These are phyloP conservation scores for Coelopa frigida DNA, from an alignment of 1,140 invertebrate genomes.

Conservation along the genomic window DNA sequence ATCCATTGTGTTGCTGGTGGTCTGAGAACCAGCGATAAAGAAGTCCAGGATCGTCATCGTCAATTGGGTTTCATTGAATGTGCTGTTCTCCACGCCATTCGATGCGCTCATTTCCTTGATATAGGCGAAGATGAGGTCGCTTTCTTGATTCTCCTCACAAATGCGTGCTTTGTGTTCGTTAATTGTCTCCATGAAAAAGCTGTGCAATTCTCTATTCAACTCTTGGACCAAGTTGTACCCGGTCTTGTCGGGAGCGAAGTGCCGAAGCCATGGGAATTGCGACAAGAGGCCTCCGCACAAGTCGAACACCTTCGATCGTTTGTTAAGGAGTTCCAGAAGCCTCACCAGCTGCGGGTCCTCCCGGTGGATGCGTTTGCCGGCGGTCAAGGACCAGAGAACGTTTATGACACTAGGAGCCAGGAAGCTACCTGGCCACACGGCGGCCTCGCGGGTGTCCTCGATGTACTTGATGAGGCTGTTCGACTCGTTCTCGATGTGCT, in stretches of 20 bases:
- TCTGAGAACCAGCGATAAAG: slow-evolving; percentile 63
- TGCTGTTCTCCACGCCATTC: slow-evolving; percentile 26
- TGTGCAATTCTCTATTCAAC: slow-evolving; percentile 55
- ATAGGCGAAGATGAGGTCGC: slow-evolving; percentile 65
- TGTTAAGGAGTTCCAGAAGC: slow-evolving; percentile 56
- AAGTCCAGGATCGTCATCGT: slow-evolving; percentile 63
- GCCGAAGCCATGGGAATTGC: slow-evolving; percentile 62
- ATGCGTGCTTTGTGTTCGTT: slow-evolving; percentile 53
- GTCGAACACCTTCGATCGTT: slow-evolving; percentile 58
- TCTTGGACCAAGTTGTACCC: slow-evolving; percentile 61
- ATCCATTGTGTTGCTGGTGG: slow-evolving; percentile 63
- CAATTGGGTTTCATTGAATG: slow-evolving; percentile 62
- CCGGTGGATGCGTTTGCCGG: slow-evolving; percentile 51
- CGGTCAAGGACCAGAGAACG: slow-evolving; percentile 64
- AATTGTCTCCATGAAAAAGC: slow-evolving; percentile 55
- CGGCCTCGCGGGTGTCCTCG: slow-evolving; percentile 34
- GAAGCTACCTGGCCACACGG: slow-evolving; percentile 38
- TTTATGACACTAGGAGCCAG: slow-evolving; percentile 61
- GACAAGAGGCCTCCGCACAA: slow-evolving; percentile 62
- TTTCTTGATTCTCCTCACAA: slow-evolving; percentile 49
- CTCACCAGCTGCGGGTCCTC: slow-evolving; percentile 49
- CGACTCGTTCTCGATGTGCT: slow-evolving; percentile 61
- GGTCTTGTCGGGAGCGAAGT: slow-evolving; percentile 56
- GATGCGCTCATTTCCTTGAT: slow-evolving; percentile 57
- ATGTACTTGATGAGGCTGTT: slow-evolving; percentile 47